These are phyloP conservation scores for Hiodon alosoides DNA, from an alignment of 2,113 vertebrate genomes.

Conservation along the genomic window DNA sequence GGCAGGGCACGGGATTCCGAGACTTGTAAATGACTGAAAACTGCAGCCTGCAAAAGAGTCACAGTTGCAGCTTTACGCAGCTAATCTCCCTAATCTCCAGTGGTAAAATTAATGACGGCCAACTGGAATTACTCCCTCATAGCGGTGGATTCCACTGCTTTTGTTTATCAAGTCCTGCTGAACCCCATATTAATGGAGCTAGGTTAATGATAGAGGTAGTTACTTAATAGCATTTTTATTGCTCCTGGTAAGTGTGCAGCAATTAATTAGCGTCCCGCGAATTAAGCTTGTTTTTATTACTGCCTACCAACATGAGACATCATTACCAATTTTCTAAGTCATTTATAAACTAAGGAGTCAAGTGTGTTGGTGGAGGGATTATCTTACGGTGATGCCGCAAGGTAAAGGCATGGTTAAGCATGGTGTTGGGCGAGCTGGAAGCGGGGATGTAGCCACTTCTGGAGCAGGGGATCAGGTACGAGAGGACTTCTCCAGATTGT, in stretches of 20 bases:
- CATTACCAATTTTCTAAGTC: constrained; percentile 60
- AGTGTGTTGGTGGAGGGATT: constrained; percentile 32
- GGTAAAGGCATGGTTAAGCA: background rate
- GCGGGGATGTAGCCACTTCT: background rate
- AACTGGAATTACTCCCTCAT: constrained; percentile 61
- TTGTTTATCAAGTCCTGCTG: constrained; percentile 70
- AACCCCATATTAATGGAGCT: constrained; percentile 70
- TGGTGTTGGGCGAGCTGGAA: background rate
- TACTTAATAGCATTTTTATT: constrained; percentile 77
- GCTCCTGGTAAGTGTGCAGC: constrained; percentile 63
- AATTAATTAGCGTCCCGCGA: constrained; percentile 67
- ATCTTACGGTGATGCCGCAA: background rate
- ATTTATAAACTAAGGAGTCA: constrained; percentile 56
- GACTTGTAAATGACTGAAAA: background rate
- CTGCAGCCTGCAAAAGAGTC: constrained; percentile 15
- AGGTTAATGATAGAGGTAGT: constrained; percentile 75
- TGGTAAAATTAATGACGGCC: constrained; percentile 59
- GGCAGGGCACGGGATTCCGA: background rate
- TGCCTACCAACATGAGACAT: constrained; percentile 63
- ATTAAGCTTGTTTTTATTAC: constrained; percentile 62
- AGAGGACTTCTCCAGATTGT: background rate
- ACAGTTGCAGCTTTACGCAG: constrained; percentile 26
- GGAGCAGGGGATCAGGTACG: no score
- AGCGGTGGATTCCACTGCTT: constrained; percentile 52
- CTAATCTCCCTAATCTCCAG: constrained; percentile 45